Evolutionary conservation across 2,888 invertebrate species (phyloP), one percentile per base, ranked within the genome.

Genomic region (Drosophila mimetica): DNA sequence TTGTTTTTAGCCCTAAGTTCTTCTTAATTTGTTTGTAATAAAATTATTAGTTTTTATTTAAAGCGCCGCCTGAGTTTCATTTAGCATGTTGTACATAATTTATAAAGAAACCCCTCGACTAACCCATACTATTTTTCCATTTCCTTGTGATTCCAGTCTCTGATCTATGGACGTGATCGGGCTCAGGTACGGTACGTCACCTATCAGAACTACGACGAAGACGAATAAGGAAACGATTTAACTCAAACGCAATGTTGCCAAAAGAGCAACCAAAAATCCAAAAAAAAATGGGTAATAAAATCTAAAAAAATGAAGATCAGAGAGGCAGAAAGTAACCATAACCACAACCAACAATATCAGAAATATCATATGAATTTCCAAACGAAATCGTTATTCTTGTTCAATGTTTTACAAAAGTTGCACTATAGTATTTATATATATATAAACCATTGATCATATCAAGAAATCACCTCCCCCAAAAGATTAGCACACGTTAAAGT

Each of bases 121-220:
- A 70, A 81, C 41, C 34, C 13, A 28, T 60, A 39, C 36, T 4
- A 2, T 39, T 25, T n/a, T 30, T 11, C 28, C 1, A 4, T 7
- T 59, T 34, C 34, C 37, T 93, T 93, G 37, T 44, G 5, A 9
- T 44, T 46, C 0, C 94, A 98, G 97, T 96, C 96, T 18, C 92
- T 98, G 73, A 96, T 98, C 78, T 94, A 96, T 90, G 97, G 97
- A 66, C 87, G 84, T 72, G 98, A 98, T 86, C 96, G 97, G 85
- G 96, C 97, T 54, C 97, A 98, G 44, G 97, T 98, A 32, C 95
- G 98, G 82, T 98, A 98, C 93, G 97, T 98, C 59, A 98, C 97
- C 89, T 98, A 98, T 92, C 96, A 97, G 91, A 97, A 97, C 91
- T 97, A 97, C 88, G 97, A 97, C 83, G 97, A 97, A 83, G 96